Conservation (phyloP, 2,888 invertebrate species). For the Pheosia tremula region DNA sequence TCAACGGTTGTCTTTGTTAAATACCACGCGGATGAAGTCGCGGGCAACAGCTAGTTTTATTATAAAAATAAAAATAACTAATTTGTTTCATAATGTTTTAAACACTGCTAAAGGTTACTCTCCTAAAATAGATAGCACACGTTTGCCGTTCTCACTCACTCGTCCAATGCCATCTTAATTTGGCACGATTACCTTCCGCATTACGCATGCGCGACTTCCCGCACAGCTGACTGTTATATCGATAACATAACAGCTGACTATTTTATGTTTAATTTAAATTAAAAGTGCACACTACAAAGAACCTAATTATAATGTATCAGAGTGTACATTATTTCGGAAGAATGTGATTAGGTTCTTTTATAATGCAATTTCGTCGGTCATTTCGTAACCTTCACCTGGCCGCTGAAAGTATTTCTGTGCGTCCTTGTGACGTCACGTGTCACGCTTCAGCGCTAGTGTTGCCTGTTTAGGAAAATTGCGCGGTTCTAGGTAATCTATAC, state of each 20-base stretch:
- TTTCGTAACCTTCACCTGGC: conserved; percentile 76
- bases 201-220: conserved; percentile 50
- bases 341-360: conserved; percentile 9
- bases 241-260: conserved; percentile 35
- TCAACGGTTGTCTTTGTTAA: no score
- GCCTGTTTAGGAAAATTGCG: conserved; percentile 40
- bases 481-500: conserved; percentile 11
- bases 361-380: conserved; percentile 23
- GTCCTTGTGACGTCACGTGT: conserved; percentile 79
- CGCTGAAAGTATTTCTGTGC: conserved; percentile 77
- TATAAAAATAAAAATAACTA: no score
- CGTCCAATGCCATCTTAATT: conserved; percentile 53
- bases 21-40: no score
- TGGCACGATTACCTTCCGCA: conserved; percentile 53
- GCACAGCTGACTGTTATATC: conserved; percentile 65
- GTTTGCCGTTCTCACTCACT: conserved; percentile 21
- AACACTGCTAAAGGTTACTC: conserved; percentile 16
- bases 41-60: no score
- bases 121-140: conserved; percentile 25
- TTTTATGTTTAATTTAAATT: conserved; percentile 11
- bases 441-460: conserved; percentile 63
- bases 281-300: neutral
- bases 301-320: neutral
- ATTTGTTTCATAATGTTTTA: no score
- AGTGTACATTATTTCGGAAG: neutral